A percentile compares a stretch with the other conserved stretches of the same genome.
phyloP scores from a whole-genome alignment of 2,797 vertebrate genomes.

The Heliangelus exortis region DNA sequence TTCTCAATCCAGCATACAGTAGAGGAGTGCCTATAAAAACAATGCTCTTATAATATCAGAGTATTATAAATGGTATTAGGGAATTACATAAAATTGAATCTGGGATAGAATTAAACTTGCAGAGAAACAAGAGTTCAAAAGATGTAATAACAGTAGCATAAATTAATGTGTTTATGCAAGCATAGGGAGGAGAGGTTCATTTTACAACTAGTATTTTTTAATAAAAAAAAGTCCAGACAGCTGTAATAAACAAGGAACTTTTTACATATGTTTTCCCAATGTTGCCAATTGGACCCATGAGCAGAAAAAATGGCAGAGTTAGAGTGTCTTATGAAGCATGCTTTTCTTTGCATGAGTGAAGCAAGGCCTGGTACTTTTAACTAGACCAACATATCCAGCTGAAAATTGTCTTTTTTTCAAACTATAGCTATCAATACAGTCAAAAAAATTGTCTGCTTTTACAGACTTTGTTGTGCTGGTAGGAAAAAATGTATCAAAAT shows the following conservation, averaged over 20 bases:
- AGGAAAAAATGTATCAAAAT: not conserved
- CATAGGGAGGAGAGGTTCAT: not conserved
- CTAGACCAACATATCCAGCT: not conserved
- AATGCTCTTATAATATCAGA: not conserved
- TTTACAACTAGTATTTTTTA: not conserved
- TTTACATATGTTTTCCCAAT: not conserved
- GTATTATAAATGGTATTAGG: not conserved
- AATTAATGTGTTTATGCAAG: not conserved
- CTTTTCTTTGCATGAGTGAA: not conserved
- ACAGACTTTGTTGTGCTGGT: not conserved
- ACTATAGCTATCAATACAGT: not conserved
- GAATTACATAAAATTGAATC: not conserved
- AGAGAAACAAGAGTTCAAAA: not conserved
- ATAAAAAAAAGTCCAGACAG: not conserved
- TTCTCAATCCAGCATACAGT: not conserved
- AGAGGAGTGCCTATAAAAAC: not conserved
- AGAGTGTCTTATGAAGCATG: not conserved
- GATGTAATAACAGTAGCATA: not conserved
- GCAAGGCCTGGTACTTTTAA: not conserved
- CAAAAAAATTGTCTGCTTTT: not conserved
- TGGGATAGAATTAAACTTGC: not conserved
- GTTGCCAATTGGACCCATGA: accelerated
- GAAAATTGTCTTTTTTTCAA: not conserved
- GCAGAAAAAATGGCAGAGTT: not conserved
- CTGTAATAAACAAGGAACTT: not conserved